phyloP scores from a whole-genome alignment of 2,797 vertebrate species.

The Gephyroberyx darwinii region DNA sequence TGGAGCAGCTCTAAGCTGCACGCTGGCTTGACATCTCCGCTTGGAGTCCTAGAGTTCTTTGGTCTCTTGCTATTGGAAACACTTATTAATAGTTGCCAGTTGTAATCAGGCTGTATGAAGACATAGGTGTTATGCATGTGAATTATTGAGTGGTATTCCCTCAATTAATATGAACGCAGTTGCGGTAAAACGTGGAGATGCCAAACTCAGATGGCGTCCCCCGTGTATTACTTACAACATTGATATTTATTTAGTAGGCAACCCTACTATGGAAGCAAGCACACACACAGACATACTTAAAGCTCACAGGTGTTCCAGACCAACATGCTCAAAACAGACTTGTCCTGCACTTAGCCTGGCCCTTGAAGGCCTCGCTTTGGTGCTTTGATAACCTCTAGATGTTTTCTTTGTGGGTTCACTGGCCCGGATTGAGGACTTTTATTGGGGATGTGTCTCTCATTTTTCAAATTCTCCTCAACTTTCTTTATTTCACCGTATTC shows the following conservation, averaged over 20 bases:
- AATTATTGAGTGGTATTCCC: neutral
- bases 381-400: slow-evolving; percentile 57
- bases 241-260: too few relatives aligned
- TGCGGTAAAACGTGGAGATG: neutral
- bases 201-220: neutral
- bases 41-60: neutral
- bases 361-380: slow-evolving; percentile 25
- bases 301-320: slow-evolving; percentile 52
- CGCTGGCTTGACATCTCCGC: neutral
- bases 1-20: too few relatives aligned
- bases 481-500: too few relatives aligned
- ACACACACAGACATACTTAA: slow-evolving; percentile 24
- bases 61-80: neutral
- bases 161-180: neutral
- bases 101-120: neutral
- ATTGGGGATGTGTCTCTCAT: neutral
- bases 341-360: slow-evolving; percentile 41
- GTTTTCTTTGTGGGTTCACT: slow-evolving; percentile 32
- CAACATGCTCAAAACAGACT: slow-evolving; percentile 50
- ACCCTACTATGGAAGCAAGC: neutral
- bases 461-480: too few relatives aligned
- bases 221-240: too few relatives aligned
- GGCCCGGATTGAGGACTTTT: slow-evolving; percentile 35
- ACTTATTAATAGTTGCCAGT: neutral
- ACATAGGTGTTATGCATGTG: neutral